Base-by-base conservation (phyloP, 1,140 invertebrate genomes). In the Matsumurasca onukii region DNA sequence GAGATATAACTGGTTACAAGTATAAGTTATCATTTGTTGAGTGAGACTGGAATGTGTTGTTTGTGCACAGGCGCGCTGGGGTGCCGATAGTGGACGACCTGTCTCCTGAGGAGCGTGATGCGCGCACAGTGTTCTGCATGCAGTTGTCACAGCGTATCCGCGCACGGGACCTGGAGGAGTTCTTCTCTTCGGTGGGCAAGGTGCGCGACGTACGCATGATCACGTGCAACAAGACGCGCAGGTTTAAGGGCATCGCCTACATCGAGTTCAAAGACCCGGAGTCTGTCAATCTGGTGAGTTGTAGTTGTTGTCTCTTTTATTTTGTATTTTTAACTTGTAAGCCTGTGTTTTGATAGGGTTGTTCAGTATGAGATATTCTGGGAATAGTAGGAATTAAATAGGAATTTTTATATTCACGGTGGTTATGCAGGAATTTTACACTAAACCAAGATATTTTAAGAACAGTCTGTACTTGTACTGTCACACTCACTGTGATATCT, bases 221-320 rank as follows among this genome's bases (percentile, higher is more conserved):
- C 51, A 98, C 96, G 49, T 99, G 99, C 80, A 99, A 99, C 79
- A 98, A 99, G 82, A 99, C 98, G 0, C 87, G 98, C 74, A 84
- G 97, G 72, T 99, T 98, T 74, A 99, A 99, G 83, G 98, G 98
- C 63, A 99, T 99, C 76, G 94, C 97, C 20, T 99, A 99, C 80
- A 96, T 99, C 59, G 98, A 99, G 82, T 99, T 99, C 80, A 91
- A 92, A 77, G 97, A 99, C 82, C 92, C 96, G 15, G 97, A 99
- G 83, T 97, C 96, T 71, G 98, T 99, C 25, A 90, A 95, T 69
- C 82, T 99, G 81, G 91, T 93, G 81, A 86, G 86, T 85, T 52
- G 64, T 52, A n/a, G n/a, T 39, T 5, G 34, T n/a, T n/a, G n/a
- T n/a, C n/a, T n/a, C n/a, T n/a, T n/a, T n/a, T n/a, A n/a, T n/a